Base-by-base conservation (phyloP, 2,888 invertebrate genomes). In the Epirrita christyi region DNA sequence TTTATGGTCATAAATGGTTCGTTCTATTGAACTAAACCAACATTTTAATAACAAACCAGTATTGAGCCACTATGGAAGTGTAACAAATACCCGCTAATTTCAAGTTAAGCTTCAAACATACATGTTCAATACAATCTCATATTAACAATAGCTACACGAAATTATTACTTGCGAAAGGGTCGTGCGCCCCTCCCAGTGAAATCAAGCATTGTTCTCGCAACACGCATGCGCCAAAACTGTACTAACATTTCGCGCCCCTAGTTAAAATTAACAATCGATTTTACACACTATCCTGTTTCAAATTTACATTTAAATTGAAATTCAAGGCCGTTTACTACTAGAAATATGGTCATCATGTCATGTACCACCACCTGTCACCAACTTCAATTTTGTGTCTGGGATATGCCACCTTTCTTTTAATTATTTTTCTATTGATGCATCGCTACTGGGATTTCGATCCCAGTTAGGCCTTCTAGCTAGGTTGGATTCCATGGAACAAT, bases 131-230 rank as follows among this genome's bases (percentile, higher is more conserved):
- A 65, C 63, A 54, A 66, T 67, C 67, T 67, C 66, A 68, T 63
- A 69, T 63, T 67, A 70, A 65, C 68, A 71, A 76, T 72, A 59
- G 59, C 21, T 71, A 68, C 61, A 66, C 55, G 67, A 72, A n/a
- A 78, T 76, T 78, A 77, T 75, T 75, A 76, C 65, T 75, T 67
- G 68, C 66, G 56, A 76, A 78, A 75, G 83, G 83, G 81, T 81
- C 72, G 74, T 66, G 57, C 63, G 68, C 67, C 76, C 78, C 73
- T 73, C 74, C 75, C 73, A 60, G 61, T 42, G 57, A 68, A 66
- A 64, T 59, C 62, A 59, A 52, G 61, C 66, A 80, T 82, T 85
- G 84, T 81, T 79, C 68, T 63, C 66, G 60, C 52, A 9, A 45
- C 60, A 63, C 67, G 68, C 73, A 69, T 75, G 76, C 75, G 78